phyloP scores from a whole-genome alignment of 2,797 vertebrate genomes.

The Erethizon dorsatum region DNA sequence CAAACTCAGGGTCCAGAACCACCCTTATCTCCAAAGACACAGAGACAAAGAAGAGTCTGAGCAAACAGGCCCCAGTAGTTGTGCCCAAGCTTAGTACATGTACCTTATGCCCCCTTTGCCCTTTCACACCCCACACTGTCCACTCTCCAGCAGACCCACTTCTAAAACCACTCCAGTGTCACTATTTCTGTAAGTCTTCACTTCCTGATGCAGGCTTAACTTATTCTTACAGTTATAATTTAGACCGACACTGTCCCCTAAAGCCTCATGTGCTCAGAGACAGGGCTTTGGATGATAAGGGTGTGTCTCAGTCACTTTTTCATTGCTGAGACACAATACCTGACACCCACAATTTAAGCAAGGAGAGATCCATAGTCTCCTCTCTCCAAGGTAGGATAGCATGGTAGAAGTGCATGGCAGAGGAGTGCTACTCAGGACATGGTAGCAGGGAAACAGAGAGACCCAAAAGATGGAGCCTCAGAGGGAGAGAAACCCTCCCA shows the following conservation, averaged over 20 bases:
- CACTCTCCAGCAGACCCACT: not conserved
- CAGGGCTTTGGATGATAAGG: not conserved
- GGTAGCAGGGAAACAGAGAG: not conserved
- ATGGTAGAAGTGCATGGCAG: not conserved
- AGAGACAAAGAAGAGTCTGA: not conserved
- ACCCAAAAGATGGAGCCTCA: not conserved
- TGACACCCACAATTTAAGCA: not conserved
- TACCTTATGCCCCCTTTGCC: not conserved
- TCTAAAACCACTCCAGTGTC: no score
- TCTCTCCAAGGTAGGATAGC: not conserved
- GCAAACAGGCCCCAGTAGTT: not conserved
- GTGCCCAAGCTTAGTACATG: fast-evolving
- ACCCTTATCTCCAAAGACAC: not conserved
- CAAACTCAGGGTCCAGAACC: not conserved
- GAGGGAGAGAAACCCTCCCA: not conserved
- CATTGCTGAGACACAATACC: not conserved
- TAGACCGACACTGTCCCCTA: not conserved
- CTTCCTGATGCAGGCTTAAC: not conserved
- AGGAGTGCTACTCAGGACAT: not conserved
- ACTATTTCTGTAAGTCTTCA: not conserved
- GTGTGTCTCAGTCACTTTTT: not conserved
- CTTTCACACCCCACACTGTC: not conserved
- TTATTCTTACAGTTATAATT: not conserved
- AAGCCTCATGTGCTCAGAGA: not conserved
- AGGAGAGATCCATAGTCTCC: not conserved